A percentile compares a stretch with the other conserved stretches of the same genome.
phyloP scores from a whole-genome alignment of 2,113 vertebrate species.

The Peromyscus californicus region DNA sequence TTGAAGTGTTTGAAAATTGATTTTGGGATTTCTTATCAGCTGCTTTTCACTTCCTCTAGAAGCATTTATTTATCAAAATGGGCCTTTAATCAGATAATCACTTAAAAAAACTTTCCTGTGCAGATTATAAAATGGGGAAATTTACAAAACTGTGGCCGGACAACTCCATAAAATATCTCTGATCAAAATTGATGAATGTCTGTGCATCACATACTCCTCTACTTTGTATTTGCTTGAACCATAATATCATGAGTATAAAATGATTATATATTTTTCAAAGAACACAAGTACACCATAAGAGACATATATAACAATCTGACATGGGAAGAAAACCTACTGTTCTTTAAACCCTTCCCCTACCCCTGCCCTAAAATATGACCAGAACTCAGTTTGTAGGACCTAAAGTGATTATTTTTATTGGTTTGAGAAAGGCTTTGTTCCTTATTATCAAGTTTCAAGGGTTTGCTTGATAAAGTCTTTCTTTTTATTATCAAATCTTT shows the following conservation, averaged over 20 bases:
- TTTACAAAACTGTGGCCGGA: not conserved
- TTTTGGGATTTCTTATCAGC: conserved; percentile 23
- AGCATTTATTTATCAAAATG: conserved; percentile 9
- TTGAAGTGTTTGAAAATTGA: too few species aligned
- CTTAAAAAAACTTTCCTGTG: conserved; percentile 1
- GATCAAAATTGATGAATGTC: conserved; percentile 12
- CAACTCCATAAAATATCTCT: conserved; percentile 16
- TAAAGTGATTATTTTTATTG: conserved; percentile 10
- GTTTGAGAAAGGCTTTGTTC: not conserved
- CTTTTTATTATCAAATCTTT: conserved; percentile 37
- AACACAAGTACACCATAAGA: not conserved
- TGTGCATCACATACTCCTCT: not conserved
- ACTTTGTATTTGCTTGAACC: conserved; percentile 11
- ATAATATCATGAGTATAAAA: not conserved
- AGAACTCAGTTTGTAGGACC: not conserved
- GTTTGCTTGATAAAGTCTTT: not conserved
- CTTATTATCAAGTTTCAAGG: conserved; percentile 5
- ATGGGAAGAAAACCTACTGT: not conserved
- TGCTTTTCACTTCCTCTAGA: conserved; percentile 38
- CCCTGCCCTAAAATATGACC: not conserved
- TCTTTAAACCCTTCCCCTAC: not conserved
- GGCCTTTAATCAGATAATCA: not conserved
- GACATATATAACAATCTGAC: not conserved
- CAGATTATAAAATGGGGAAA: conserved; percentile 46
- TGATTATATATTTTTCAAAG: conserved; percentile 39